Base-by-base conservation (phyloP, 2,888 invertebrate species). In the Pharmacophagus antenor region DNA sequence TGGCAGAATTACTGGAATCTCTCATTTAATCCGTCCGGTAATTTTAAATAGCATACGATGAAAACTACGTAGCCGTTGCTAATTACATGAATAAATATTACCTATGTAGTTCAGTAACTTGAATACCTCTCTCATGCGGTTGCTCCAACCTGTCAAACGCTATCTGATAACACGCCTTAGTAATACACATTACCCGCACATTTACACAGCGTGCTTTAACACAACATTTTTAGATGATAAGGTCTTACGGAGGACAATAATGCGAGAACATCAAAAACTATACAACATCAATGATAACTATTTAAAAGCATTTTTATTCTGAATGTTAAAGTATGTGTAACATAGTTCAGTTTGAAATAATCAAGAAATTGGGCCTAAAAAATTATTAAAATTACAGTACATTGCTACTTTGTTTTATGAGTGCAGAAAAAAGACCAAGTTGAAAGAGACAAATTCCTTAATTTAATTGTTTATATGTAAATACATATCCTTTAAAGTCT, bases 71-170 rank as follows among this genome's bases (percentile, higher is more conserved):
- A 21, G 18, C 31, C 15, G 21, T 18, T 7, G 55, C 59, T 59
- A 59, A 54, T 59, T 59, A 55, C 47, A 47, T 61, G 41, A 61
- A 61, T 61, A 56, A 52, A 56, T 61, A 61, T 56, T 21, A n/a
- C n/a, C 42, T 54, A 18, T 49, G 54, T 46, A 25, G 25, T 52
- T 52, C 56, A 61, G 56, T 56, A 56, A 56, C 56, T 59, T 59
- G 59, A 54, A 50, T 49, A 31, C 49, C 49, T 42, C 53, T 55
- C 22, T 51, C 56, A 44, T 52, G 77, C 73, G 76, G 78, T 73
- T 66, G 69, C 72, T 71, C 70, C 76, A 74, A 80, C 78, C 76
- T 80, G 83, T 82, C 82, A 83, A 76, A 69, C 70, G 71, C 74
- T 83, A 83, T 83, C 82, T 71, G 70, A 68, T 67, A 66, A 68